Percentiles rank a stretch among this genome's conserved stretches.
phyloP scores from a whole-genome alignment of 1,140 invertebrate species.

The Tyrophagus putrescentiae region DNA sequence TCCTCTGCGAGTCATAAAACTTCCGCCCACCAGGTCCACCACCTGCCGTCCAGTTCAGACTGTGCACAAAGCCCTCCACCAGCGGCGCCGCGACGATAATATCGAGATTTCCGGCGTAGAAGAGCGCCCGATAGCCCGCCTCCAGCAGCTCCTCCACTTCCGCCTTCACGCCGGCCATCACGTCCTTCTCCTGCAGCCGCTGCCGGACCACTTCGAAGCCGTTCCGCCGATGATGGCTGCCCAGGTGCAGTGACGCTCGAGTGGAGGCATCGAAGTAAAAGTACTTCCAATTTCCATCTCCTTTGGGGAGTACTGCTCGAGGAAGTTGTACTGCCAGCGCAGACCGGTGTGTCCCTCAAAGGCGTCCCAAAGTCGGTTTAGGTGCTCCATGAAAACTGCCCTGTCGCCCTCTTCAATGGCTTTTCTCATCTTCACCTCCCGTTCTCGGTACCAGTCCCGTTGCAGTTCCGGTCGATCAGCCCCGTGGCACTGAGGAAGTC shows the following conservation, averaged over 20 bases:
- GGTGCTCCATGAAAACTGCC: conserved; percentile 42
- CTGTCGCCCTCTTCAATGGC: conserved; percentile 13
- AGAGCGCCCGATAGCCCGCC: conserved; percentile 23
- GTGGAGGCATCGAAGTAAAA: conserved; percentile 39
- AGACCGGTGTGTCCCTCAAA: conserved; percentile 65
- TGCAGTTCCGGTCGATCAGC: conserved; percentile 47
- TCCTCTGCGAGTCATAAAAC: conserved; percentile 47
- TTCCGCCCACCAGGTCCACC: conserved; percentile 46
- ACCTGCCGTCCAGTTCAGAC: conserved; percentile 48
- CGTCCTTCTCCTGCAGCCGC: conserved; percentile 53
- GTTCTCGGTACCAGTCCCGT: conserved; percentile 18
- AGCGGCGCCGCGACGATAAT: conserved; percentile 65
- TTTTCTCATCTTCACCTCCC: conserved; percentile 29
- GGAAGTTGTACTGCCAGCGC: conserved; percentile 60
- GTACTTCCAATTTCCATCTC: conserved; percentile 33
- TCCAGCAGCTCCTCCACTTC: conserved; percentile 52
- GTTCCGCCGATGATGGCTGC: conserved; percentile 53
- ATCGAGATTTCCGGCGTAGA: conserved; percentile 66
- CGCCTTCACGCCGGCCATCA: conserved; percentile 63
- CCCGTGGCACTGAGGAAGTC: conserved; percentile 67
- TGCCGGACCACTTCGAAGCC: conserved; percentile 41
- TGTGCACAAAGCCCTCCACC: conserved; percentile 51
- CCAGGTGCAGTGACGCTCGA: conserved; percentile 60
- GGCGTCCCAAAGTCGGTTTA: conserved; percentile 42
- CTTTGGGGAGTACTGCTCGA: conserved; percentile 41